Evolutionary conservation across 1,140 invertebrate species (phyloP).

Genomic region (Drosophila triauraria): DNA sequence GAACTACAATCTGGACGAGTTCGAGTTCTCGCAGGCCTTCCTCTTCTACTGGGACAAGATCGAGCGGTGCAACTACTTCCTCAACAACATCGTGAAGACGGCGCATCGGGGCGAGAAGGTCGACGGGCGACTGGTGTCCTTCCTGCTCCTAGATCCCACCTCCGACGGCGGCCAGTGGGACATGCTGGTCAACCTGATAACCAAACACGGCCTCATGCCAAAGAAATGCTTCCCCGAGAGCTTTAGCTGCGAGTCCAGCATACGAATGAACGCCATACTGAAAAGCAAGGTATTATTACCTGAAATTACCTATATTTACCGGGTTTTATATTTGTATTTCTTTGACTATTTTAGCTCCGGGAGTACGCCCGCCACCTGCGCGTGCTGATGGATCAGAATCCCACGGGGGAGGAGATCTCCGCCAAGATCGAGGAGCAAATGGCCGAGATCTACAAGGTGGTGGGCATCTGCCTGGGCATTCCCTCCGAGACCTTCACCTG

Average conservation of each 20-base stretch:
- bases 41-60: conserved; percentile 97
- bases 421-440: conserved; percentile 89
- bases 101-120: conserved; percentile 90
- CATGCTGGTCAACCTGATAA: conserved; percentile 94
- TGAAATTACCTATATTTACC: not conserved
- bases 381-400: conserved; percentile 87
- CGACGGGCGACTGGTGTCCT: conserved; percentile 91
- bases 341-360: conserved; percentile 87
- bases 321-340: not conserved
- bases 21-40: conserved; percentile 95
- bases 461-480: conserved; percentile 92
- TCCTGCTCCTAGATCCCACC: conserved; percentile 91
- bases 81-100: conserved; percentile 92
- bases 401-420: conserved; percentile 85
- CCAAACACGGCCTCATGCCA: conserved; percentile 94
- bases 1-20: conserved; percentile 93
- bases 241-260: conserved; percentile 90
- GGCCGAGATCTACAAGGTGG: conserved; percentile 91
- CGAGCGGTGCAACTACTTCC: conserved; percentile 93
- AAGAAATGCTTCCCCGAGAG: conserved; percentile 94
- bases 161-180: conserved; percentile 97
- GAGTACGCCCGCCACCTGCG: conserved; percentile 91
- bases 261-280: conserved; percentile 91
- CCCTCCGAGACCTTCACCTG: conserved; percentile 93
- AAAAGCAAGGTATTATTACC: conserved; percentile 90